Base-by-base conservation (phyloP, 2,888 invertebrate genomes). In the Thysanoteuthis rhombus region DNA sequence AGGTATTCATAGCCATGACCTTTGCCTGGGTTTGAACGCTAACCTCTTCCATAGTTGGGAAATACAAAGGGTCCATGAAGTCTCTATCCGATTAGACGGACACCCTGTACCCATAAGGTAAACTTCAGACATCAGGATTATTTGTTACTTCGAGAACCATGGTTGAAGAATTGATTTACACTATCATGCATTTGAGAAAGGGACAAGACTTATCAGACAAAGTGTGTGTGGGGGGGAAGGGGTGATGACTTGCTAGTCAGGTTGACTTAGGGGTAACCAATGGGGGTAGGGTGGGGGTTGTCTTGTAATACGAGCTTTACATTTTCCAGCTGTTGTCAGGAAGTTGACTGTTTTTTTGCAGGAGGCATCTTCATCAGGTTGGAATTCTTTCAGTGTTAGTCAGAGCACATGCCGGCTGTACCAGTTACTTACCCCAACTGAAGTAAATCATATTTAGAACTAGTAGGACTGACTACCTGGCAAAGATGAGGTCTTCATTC, bases 291-390 rank as follows among this genome's bases (percentile, higher is more conserved):
- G n/a, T 95, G 1, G 95, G 94, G 19, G 94, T 16, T 16, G 22
- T 75, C 75, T 75, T 75, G 75, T 75, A 75, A 75, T 75, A n/a
- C 12, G 75, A 75, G 75, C 2, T 16, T n/a, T n/a, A 75, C 12
- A 75, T 75, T 75, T 75, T n/a, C 75, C 75, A 75, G n/a, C 75
- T 75, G 75, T 16, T 75, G 10, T 36, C n/a, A 36, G n/a, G 75
- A 75, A 75, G 75, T 75, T 75, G 75, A 75, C 75, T 52, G 22
- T 16, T 94, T 25, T 94, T 94, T 3, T 94, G 94, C 93, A 95
- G 95, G 40, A 95, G 92, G 91, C 94, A 95, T 1, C 95, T 95
- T 92, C 95, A 94, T 92, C 95, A 94, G 19, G 95, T 95, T 95
- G 94, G 92, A 95, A 95, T 38, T n/a, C 39, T 94, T 93, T 32